Evolutionary conservation across 2,113 vertebrate species (phyloP).

Genomic region (Gasterosteus nipponicus): DNA sequence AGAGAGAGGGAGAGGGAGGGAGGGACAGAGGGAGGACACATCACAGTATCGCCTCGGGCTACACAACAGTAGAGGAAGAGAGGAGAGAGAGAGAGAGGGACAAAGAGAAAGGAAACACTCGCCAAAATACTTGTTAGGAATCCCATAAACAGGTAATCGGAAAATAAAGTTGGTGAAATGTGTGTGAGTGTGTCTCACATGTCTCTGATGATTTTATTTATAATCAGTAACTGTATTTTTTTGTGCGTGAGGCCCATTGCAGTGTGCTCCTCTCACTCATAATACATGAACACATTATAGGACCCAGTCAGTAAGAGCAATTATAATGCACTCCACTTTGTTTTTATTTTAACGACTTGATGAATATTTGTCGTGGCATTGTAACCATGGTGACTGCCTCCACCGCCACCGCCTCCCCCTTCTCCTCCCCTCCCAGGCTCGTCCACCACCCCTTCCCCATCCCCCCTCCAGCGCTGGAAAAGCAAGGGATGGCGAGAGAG

Average conservation of each 20-base stretch:
- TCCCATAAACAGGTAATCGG: conserved; percentile 60
- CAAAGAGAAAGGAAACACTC: conserved; percentile 73
- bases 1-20: conserved; percentile 77
- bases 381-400: conserved; percentile 83
- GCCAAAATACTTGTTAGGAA: conserved; percentile 59
- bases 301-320: conserved; percentile 73
- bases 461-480: conserved; percentile 79
- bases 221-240: conserved; percentile 21
- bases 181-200: conserved; percentile 9
- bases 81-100: conserved; percentile 72
- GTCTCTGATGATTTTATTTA: conserved; percentile 32
- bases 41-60: conserved; percentile 79
- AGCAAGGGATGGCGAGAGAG: conserved; percentile 75
- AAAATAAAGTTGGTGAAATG: conserved; percentile 49
- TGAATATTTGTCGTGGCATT: conserved; percentile 83
- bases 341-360: conserved; percentile 83
- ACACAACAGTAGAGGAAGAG: conserved; percentile 77
- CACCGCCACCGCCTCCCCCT: conserved; percentile 49
- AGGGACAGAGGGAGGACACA: conserved; percentile 80
- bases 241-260: conserved; percentile 16
- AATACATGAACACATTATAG: conserved; percentile 67
- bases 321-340: conserved; percentile 76
- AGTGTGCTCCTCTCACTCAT: conserved; percentile 59
- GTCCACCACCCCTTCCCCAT: conserved; percentile 63
- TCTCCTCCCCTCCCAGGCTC: conserved; percentile 33